Evolutionary conservation across 2,797 vertebrate genomes (phyloP).

Genomic region (Dermochelys coriacea): DNA sequence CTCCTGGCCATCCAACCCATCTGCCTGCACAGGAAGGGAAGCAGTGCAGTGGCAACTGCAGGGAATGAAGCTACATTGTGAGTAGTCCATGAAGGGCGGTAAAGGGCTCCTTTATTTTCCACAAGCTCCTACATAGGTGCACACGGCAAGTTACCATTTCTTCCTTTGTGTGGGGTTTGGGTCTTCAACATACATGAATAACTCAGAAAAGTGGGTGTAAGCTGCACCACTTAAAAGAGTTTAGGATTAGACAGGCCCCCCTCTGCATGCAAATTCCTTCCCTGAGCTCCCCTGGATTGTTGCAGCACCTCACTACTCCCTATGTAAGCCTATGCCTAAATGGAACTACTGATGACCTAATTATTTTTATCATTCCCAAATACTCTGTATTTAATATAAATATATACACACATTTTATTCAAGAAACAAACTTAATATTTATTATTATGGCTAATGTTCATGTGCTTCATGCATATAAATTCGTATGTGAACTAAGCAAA

Average conservation of each 20-base stretch:
- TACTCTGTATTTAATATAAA: too few species aligned
- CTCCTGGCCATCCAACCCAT: neutral
- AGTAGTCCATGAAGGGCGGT: neutral
- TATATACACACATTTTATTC: neutral
- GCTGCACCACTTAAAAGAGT: neutral
- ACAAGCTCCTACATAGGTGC: neutral
- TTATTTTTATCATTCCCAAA: neutral
- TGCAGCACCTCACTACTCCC: neutral
- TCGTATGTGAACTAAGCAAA: neutral
- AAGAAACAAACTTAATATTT: neutral
- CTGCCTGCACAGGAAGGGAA: neutral
- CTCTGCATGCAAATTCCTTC: neutral
- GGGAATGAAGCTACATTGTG: neutral
- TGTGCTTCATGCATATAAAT: neutral
- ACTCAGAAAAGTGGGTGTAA: neutral
- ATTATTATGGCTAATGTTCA: neutral
- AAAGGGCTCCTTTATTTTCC: neutral
- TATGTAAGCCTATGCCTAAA: neutral
- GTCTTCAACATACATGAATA: neutral
- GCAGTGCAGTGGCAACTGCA: neutral
- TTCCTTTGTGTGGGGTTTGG: neutral
- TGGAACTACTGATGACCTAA: too few species aligned
- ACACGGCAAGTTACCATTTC: neutral
- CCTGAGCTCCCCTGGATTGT: neutral
- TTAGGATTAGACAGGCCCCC: neutral